These are phyloP conservation scores for Globodera ellingtonae DNA, from an alignment of 1,140 invertebrate species.

Conservation along the genomic window DNA sequence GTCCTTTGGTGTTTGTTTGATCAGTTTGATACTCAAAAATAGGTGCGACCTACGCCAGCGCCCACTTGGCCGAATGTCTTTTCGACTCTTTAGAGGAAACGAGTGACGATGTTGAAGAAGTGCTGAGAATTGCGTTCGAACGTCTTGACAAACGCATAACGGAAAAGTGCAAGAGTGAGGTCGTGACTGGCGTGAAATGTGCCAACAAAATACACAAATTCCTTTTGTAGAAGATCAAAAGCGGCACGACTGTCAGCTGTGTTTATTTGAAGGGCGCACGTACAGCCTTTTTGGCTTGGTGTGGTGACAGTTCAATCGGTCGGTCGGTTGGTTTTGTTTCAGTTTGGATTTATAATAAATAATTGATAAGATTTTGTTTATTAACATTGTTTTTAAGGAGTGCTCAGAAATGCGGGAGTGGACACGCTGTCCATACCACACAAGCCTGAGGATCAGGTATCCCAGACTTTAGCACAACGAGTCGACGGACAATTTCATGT, in stretches of 20 bases:
- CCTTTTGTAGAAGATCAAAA: conserved; percentile 26
- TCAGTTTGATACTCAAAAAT: not conserved
- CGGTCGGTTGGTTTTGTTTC: not conserved
- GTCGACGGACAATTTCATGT: not conserved
- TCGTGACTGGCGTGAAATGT: not conserved
- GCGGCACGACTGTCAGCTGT: conserved; percentile 31
- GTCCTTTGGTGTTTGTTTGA: not conserved
- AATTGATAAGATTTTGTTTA: not conserved
- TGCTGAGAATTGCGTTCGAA: not conserved
- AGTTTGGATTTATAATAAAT: not conserved
- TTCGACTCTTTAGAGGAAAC: conserved; percentile 7
- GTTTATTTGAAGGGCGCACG: conserved; percentile 16
- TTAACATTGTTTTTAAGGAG: not conserved
- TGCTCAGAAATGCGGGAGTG: not conserved
- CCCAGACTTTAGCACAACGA: not conserved
- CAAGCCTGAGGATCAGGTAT: conserved; percentile 10
- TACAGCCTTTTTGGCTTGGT: conserved; percentile 31
- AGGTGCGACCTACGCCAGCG: conserved; percentile 17
- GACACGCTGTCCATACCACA: conserved; percentile 13
- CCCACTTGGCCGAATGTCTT: conserved; percentile 26
- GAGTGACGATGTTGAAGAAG: not conserved
- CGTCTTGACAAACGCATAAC: conserved; percentile 11
- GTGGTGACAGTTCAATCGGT: conserved; percentile 34
- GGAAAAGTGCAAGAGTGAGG: conserved; percentile 10
- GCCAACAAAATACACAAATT: not conserved